A percentile compares a stretch with the other conserved stretches of the same genome.
Evolutionary conservation across 2,113 vertebrate genomes (phyloP).

Genomic region (Cyrtonyx montezumae): DNA sequence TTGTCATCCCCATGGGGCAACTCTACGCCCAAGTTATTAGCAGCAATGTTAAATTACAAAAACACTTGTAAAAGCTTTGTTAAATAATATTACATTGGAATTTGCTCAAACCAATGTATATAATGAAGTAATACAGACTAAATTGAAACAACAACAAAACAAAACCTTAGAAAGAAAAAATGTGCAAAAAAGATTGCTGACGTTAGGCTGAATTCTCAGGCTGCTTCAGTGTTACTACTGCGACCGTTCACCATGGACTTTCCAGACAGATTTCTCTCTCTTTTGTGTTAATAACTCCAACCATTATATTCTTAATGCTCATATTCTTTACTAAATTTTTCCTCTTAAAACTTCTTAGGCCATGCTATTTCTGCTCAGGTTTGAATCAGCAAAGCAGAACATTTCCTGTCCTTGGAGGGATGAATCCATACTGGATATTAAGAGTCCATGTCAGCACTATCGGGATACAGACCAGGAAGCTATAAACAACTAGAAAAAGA

Average conservation of each 20-base stretch:
- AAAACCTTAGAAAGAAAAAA: neutral
- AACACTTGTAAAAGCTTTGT: neutral
- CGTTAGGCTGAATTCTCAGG: neutral
- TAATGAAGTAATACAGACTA: neutral
- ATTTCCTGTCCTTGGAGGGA: slow-evolving; percentile 38
- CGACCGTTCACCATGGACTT: slow-evolving; percentile 2
- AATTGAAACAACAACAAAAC: neutral
- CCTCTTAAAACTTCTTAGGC: neutral
- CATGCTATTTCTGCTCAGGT: neutral
- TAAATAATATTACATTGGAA: neutral
- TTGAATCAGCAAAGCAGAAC: slow-evolving; percentile 39
- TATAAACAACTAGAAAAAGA: neutral
- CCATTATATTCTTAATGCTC: neutral
- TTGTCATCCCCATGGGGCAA: neutral
- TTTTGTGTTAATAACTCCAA: neutral
- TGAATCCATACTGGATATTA: neutral
- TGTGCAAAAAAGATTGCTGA: neutral
- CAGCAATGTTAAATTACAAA: neutral
- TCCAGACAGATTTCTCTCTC: neutral
- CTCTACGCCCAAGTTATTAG: neutral
- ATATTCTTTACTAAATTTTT: neutral
- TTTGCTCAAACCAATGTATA: neutral
- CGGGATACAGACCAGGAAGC: slow-evolving; percentile 50
- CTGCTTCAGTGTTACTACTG: neutral
- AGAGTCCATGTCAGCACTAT: slow-evolving; percentile 14